A percentile compares a stretch with the other conserved stretches of the same genome.
These are phyloP conservation scores for Eumaeus atala DNA, from an alignment of 1,140 invertebrate species.

Conservation along the genomic window DNA sequence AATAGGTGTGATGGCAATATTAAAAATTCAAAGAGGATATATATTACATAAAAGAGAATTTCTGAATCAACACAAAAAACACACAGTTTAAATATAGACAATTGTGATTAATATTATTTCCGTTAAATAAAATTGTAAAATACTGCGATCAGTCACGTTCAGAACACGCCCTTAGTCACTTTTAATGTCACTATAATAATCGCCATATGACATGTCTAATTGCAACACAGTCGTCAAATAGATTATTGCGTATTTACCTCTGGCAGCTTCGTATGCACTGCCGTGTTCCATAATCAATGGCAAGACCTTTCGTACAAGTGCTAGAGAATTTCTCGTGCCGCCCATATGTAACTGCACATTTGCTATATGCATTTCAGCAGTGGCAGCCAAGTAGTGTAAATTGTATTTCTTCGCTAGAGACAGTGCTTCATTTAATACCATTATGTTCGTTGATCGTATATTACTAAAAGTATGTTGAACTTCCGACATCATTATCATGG, in stretches of 20 bases:
- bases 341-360: conserved; percentile 83
- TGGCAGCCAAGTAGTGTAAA: conserved; percentile 82
- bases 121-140: too few relatives aligned
- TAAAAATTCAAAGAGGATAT: too few relatives aligned
- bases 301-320: conserved; percentile 81
- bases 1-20: too few relatives aligned
- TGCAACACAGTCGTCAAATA: too few relatives aligned
- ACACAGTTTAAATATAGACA: too few relatives aligned
- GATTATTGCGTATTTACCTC: conserved; percentile 57
- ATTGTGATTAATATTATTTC: too few relatives aligned
- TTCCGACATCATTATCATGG: conserved; percentile 83
- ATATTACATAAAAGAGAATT: too few relatives aligned
- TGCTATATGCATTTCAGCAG: conserved; percentile 86
- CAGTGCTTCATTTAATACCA: conserved; percentile 81
- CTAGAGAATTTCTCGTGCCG: conserved; percentile 82
- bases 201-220: too few relatives aligned
- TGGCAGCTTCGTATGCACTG: conserved; percentile 85
- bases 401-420: conserved; percentile 82
- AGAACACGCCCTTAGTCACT: too few relatives aligned
- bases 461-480: conserved; percentile 77
- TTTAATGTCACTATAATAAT: too few relatives aligned
- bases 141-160: too few relatives aligned
- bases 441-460: conserved; percentile 73
- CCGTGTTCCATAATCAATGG: conserved; percentile 85
- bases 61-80: too few relatives aligned